A percentile compares a stretch with the other conserved stretches of the same genome.
These are phyloP conservation scores for Volucella inflata DNA, from an alignment of 2,888 invertebrate genomes.

Conservation along the genomic window DNA sequence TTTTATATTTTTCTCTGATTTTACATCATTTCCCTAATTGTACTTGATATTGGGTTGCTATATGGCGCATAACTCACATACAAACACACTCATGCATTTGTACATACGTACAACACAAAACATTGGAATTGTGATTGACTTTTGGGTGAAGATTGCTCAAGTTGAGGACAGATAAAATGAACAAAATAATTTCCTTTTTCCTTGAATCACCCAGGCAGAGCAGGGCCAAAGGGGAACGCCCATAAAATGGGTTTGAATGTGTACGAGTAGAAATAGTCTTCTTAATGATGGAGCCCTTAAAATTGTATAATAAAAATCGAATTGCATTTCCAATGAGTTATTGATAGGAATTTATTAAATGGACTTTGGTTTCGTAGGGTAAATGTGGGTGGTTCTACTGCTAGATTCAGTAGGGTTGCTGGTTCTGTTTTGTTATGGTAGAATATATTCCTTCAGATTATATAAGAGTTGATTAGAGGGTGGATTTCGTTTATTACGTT, in stretches of 20 bases:
- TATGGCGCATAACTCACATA: slow-evolving; percentile 28
- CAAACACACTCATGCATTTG: slow-evolving; percentile 4
- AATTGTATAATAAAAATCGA: slow-evolving; percentile 70
- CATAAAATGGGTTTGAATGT: slow-evolving; percentile 27
- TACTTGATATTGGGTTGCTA: slow-evolving; percentile 49
- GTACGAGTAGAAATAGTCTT: slow-evolving; percentile 50
- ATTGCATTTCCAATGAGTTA: slow-evolving; percentile 74
- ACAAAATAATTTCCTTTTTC: slow-evolving; percentile 64
- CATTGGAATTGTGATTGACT: slow-evolving; percentile 46
- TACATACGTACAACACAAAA: background rate
- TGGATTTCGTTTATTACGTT: slow-evolving; percentile 70
- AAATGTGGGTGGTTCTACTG: slow-evolving; percentile 17
- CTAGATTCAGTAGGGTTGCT: background rate
- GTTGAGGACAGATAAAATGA: slow-evolving; percentile 62
- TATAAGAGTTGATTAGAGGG: slow-evolving; percentile 70
- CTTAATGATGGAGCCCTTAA: slow-evolving; percentile 68
- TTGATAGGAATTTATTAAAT: slow-evolving; percentile 73
- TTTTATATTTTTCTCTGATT: slow-evolving; percentile 38
- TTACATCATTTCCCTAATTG: slow-evolving; percentile 65
- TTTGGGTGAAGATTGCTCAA: slow-evolving; percentile 39
- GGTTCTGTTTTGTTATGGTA: slow-evolving; percentile 10
- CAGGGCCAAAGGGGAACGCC: slow-evolving; percentile 7
- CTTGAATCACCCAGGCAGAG: background rate
- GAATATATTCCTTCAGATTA: slow-evolving; percentile 47
- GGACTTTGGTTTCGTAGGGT: slow-evolving; percentile 47